Base-by-base conservation (phyloP, 2,113 vertebrate species). In the Phocoena sinus region DNA sequence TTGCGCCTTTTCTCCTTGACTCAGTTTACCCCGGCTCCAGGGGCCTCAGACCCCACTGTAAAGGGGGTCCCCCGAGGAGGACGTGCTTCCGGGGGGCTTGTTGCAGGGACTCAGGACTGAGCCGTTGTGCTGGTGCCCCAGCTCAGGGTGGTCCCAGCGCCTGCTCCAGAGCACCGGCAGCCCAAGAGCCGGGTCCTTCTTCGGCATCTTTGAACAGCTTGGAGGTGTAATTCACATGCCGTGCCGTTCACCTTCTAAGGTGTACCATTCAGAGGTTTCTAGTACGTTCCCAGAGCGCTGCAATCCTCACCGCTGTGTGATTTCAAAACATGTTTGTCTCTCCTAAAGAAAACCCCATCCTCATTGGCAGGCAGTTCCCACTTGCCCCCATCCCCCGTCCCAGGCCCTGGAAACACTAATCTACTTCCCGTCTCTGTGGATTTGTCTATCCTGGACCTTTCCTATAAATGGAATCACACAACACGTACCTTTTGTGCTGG, bases 391-490 rank as follows among this genome's bases (percentile, higher is more conserved):
- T 5, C 9, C 26, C 41, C 21, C 33, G 15, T 23, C 44, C 47
- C 76, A 33, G n/a, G 1, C 8, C 47, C 5, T 3, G 33, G 28
- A 26, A 6, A 28, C 28, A 10, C 12, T 4, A 0, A 3, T 5
- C 56, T 62, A 41, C 6, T 41, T 41, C 41, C 41, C 41, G 41
- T 41, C 41, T 33, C 76, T 0, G 0, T 23, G 63, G n/a, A 8
- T 25, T 56, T 68, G 8, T 6, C 21, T 63, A 8, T 73, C 28
- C 53, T 87, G 86, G 20, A 33, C 53, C 11, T 36, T 0, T 36
- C 33, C 6, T 14, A 5, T 36, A 28, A 9, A 21, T 1, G 18
- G 6, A 7, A 8, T 4, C 50, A 1, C 5, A 8, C 17, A 8
- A 5, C 5, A 17, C 2, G 21, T 63, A 14, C 36, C 53, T 18